A percentile compares a stretch with the other conserved stretches of the same genome.
Conservation (phyloP, 2,888 invertebrate genomes). For the Strigamia crassipes region DNA sequence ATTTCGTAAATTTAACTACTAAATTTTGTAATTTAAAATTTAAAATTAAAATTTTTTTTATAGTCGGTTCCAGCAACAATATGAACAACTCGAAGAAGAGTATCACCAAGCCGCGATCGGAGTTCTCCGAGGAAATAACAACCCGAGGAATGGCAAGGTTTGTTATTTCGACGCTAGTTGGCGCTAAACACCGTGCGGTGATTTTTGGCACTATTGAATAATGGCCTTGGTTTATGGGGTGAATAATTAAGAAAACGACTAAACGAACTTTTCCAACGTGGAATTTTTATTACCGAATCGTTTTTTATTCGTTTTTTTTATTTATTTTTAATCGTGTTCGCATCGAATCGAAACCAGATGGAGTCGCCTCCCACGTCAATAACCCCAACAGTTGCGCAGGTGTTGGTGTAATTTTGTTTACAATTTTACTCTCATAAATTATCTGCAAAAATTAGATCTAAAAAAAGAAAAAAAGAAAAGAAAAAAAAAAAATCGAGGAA, state of each 20-base stretch:
- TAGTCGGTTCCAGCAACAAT: conserved; percentile 72
- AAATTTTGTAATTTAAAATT: too few species aligned
- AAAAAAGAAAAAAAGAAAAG: too few species aligned
- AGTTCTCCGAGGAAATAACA: conserved; percentile 65
- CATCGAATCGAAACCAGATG: background rate
- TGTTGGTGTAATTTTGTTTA: background rate
- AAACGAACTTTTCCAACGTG: too few species aligned
- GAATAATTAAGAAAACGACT: too few species aligned
- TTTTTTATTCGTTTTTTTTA: too few species aligned
- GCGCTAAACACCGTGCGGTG: background rate
- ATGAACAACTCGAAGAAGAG: conserved; percentile 71
- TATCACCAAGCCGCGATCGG: conserved; percentile 70
- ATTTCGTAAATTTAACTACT: too few species aligned
- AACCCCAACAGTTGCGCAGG: background rate
- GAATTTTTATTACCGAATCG: too few species aligned
- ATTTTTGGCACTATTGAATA: background rate
- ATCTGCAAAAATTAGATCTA: too few species aligned
- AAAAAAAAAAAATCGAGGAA: background rate
- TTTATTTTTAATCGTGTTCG: background rate
- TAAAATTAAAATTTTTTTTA: too few species aligned
- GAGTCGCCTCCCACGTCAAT: background rate
- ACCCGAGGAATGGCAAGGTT: conserved; percentile 69
- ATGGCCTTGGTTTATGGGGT: background rate
- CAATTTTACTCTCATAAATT: background rate
- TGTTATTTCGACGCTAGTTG: conserved; percentile 49